Evolutionary conservation across 1,140 invertebrate genomes (phyloP).

Genomic region (Hyles vespertilio): DNA sequence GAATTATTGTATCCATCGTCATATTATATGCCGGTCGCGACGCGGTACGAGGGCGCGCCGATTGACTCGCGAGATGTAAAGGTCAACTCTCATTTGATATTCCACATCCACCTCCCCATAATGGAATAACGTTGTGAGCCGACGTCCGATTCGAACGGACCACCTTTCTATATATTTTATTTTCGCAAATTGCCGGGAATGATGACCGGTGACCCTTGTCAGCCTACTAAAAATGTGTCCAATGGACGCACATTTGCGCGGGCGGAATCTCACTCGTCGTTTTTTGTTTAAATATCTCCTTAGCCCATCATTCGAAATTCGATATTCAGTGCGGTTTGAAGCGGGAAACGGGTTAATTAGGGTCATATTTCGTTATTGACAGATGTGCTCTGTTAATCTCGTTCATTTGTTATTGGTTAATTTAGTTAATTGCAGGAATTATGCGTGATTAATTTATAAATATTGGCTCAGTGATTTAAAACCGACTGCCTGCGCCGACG

Average conservation of each 20-base stretch:
- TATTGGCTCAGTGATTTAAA: too few relatives aligned
- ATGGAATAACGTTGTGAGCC: constrained; percentile 68
- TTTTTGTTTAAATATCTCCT: background rate
- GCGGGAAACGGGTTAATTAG: too few relatives aligned
- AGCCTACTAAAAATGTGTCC: constrained; percentile 40
- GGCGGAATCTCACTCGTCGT: constrained; percentile 1
- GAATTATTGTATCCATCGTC: constrained; percentile 33
- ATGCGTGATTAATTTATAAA: too few relatives aligned
- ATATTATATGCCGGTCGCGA: constrained; percentile 32
- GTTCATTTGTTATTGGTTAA: too few relatives aligned
- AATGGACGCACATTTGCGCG: constrained; percentile 9
- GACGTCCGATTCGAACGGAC: constrained; percentile 48
- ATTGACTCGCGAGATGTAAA: constrained; percentile 44
- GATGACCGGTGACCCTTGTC: constrained; percentile 56
- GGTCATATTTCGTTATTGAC: too few relatives aligned
- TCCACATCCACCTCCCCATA: constrained; percentile 46
- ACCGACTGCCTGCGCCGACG: too few relatives aligned
- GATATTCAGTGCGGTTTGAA: too few relatives aligned
- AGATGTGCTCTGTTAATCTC: too few relatives aligned
- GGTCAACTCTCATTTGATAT: constrained; percentile 62
- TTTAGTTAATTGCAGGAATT: too few relatives aligned
- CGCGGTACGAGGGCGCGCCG: constrained; percentile 12
- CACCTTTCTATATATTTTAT: constrained; percentile 51
- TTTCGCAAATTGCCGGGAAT: constrained; percentile 63
- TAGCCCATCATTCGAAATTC: too few relatives aligned